Evolutionary conservation across 2,888 invertebrate species (phyloP), one percentile per base, ranked within the genome.

Genomic region (Athrips mouffetella): DNA sequence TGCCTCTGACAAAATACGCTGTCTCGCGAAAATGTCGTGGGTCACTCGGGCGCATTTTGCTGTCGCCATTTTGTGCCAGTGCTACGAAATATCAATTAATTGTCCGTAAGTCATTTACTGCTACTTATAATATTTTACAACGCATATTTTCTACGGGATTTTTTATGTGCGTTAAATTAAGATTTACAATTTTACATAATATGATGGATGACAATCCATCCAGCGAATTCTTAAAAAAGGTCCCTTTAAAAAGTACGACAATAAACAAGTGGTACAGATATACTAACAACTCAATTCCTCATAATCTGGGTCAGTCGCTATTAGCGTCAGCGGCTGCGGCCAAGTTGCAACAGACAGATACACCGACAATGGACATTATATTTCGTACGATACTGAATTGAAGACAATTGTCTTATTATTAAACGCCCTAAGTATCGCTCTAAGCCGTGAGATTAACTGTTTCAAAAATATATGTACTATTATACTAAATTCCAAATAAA

Each of bases 331-430:
- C 45, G 31, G 29, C 47, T 37, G 46, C 37, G 47, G 44, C 46
- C 42, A 50, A 45, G 49, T 60, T 60, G 58, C 60, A 50, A 57
- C 54, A 58, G 52, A 51, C 54, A 58, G 52, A 51, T 53, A 37
- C 47, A 56, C 60, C 49, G 27, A 49, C 49, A 58, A 60, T 57
- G 45, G 58, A 31, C 51, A 48, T n/a, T n/a, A n/a, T n/a, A n/a
- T 47, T 48, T 50, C 47, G 47, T 48, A 52, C 45, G 47, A 45
- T 52, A 50, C 51, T 54, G 50, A 58, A 57, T 58, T 58, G 50
- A 40, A 57, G 49, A 55, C 57, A 56, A 60, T 58, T 53, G 52
- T 49, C 29, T 30, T 30, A 49, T 45, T 49, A 49, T 49, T 44
- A 51, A 51, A 42, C 41, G 48, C 30, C 15, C 48, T 47, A 45